phyloP scores from a whole-genome alignment of 2,888 invertebrate genomes.

The Coelogynopora nodosa region DNA sequence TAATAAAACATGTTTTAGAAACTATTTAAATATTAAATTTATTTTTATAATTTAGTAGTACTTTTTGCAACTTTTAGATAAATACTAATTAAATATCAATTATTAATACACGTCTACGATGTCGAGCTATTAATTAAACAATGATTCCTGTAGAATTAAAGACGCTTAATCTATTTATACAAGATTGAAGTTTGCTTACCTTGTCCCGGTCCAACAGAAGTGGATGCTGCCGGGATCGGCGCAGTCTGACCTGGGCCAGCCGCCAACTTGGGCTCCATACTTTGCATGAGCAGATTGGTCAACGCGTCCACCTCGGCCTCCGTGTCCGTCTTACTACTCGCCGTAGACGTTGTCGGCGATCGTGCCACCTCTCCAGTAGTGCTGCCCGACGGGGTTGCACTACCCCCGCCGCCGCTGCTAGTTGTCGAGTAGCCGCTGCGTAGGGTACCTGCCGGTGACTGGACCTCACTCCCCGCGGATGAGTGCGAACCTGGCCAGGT shows the following conservation, averaged over 20 bases:
- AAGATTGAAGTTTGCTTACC: too few relatives aligned
- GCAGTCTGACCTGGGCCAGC: not conserved
- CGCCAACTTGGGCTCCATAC: not conserved
- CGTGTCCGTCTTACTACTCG: not conserved
- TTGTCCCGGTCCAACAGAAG: too few relatives aligned
- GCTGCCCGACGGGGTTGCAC: not conserved
- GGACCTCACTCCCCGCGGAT: not conserved
- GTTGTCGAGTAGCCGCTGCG: not conserved
- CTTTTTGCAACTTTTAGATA: too few relatives aligned
- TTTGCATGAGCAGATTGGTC: constrained; percentile 32
- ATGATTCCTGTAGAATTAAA: too few relatives aligned
- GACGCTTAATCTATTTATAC: too few relatives aligned
- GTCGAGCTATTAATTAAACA: too few relatives aligned
- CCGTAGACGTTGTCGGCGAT: not conserved
- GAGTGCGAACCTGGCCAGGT: not conserved
- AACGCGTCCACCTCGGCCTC: constrained; percentile 37
- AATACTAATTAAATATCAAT: too few relatives aligned
- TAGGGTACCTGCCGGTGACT: not conserved
- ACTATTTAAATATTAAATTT: too few relatives aligned
- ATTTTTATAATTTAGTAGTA: too few relatives aligned
- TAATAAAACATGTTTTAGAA: too few relatives aligned
- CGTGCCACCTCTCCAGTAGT: constrained; percentile 1
- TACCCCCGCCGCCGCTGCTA: not conserved
- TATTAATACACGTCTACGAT: too few relatives aligned
- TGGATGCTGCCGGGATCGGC: not conserved